Evolutionary conservation across 2,888 invertebrate species (phyloP).

Genomic region (Synanthedon myopaeformis): DNA sequence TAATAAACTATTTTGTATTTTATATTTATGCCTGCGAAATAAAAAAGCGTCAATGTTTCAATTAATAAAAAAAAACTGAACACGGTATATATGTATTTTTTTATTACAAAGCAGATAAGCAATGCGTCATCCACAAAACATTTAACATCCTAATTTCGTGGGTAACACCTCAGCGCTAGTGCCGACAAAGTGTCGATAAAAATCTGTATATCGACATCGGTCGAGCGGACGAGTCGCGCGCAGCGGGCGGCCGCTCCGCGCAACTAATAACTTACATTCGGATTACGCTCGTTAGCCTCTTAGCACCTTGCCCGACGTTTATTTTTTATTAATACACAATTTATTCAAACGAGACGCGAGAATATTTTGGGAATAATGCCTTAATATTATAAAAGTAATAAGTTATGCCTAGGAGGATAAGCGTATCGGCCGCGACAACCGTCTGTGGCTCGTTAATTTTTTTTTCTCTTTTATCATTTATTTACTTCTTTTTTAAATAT

Average conservation of each 20-base stretch:
- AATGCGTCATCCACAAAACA: conserved; percentile 64
- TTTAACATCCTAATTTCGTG: conserved; percentile 66
- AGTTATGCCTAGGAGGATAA: conserved; percentile 53
- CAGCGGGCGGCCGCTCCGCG: conserved; percentile 48
- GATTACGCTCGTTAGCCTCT: conserved; percentile 69
- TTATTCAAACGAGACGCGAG: conserved; percentile 55
- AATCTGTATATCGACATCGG: conserved; percentile 46
- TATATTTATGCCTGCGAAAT: no score
- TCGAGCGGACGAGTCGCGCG: conserved; percentile 26
- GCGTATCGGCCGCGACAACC: conserved; percentile 27
- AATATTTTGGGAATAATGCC: conserved; percentile 57
- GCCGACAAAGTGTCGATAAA: conserved; percentile 66
- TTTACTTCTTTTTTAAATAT: conserved; percentile 30
- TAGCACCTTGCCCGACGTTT: conserved; percentile 63
- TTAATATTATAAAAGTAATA: conserved; percentile 57
- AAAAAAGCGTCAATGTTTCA: background rate
- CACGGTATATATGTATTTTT: background rate
- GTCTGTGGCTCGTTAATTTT: conserved; percentile 32
- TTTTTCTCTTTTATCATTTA: conserved; percentile 19
- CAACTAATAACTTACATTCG: conserved; percentile 65
- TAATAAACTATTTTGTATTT: no score
- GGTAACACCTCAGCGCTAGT: conserved; percentile 61
- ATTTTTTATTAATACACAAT: conserved; percentile 62
- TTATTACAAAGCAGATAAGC: conserved; percentile 36
- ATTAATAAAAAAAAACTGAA: background rate